Evolutionary conservation across 2,888 invertebrate species (phyloP).

Genomic region (Drosophila meridiana): DNA sequence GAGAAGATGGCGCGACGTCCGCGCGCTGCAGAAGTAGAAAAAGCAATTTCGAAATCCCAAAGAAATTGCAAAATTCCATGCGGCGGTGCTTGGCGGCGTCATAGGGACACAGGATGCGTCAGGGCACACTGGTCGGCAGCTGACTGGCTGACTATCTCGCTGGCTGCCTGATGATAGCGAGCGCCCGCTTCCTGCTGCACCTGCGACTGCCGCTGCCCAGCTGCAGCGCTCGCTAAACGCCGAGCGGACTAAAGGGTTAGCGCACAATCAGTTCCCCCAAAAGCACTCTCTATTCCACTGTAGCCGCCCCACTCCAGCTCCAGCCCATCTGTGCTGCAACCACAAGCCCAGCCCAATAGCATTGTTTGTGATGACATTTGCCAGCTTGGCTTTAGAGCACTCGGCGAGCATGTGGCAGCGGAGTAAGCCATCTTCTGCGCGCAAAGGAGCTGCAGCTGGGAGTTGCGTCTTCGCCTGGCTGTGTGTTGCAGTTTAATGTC

Average conservation of each 20-base stretch:
- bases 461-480: conserved; percentile 17
- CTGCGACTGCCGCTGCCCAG: conserved; percentile 54
- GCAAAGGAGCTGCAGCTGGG: conserved; percentile 12
- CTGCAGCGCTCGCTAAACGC: conserved; percentile 73
- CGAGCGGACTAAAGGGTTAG: conserved; percentile 61
- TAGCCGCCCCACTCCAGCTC: background rate
- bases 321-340: background rate
- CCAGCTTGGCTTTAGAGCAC: conserved; percentile 63
- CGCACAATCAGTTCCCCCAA: conserved; percentile 21
- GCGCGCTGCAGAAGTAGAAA: conserved; percentile 73
- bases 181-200: conserved; percentile 49
- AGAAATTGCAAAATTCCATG: conserved; percentile 82
- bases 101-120: conserved; percentile 41
- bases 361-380: conserved; percentile 79
- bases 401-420: conserved; percentile 39
- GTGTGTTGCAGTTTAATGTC: conserved; percentile 47
- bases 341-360: conserved; percentile 30
- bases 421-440: conserved; percentile 36
- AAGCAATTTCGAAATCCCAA: conserved; percentile 82
- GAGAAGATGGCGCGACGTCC: conserved; percentile 55
- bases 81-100: conserved; percentile 52
- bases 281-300: background rate
- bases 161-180: conserved; percentile 54
- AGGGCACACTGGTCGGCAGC: conserved; percentile 34
- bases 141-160: conserved; percentile 24